Conservation (phyloP, 2,888 invertebrate genomes). For the Aethes cnicana region DNA sequence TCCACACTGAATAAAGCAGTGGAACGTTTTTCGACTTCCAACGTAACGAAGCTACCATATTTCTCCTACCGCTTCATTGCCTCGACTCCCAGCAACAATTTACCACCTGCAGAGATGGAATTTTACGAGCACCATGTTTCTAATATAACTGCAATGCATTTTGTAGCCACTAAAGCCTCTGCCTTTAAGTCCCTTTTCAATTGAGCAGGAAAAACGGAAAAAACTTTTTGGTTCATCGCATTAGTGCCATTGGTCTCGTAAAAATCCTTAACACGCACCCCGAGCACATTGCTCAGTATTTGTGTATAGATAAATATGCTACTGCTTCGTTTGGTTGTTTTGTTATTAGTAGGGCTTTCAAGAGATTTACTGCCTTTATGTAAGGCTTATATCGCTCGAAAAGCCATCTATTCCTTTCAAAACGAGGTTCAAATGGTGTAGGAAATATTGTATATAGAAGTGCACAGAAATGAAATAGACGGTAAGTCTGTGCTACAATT, state of each 20-base stretch:
- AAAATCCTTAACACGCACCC: conserved; percentile 18
- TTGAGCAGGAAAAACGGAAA: neutral
- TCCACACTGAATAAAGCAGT: conserved; percentile 1
- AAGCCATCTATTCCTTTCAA: too few relatives aligned
- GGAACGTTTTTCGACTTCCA: conserved; percentile 8
- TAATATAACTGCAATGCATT: conserved; percentile 22
- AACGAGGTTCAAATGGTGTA: too few relatives aligned
- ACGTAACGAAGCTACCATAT: conserved; percentile 13
- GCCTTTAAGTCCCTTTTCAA: conserved; percentile 1
- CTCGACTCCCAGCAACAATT: conserved; percentile 17
- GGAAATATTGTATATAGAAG: too few relatives aligned
- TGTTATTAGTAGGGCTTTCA: neutral
- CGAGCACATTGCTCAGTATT: conserved; percentile 16
- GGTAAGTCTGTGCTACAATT: too few relatives aligned
- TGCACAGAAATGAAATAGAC: too few relatives aligned
- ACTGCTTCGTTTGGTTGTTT: conserved; percentile 10
- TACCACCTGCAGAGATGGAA: conserved; percentile 24
- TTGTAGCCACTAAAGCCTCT: too few relatives aligned
- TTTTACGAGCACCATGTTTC: conserved; percentile 17
- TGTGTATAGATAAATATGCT: conserved; percentile 15
- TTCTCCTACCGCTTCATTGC: conserved; percentile 16
- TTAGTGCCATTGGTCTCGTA: conserved; percentile 18
- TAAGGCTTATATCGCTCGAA: neutral
- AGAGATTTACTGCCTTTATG: neutral
- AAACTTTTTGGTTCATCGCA: conserved; percentile 22